phyloP scores from a whole-genome alignment of 2,888 invertebrate genomes.

The Ferrisia virgata region DNA sequence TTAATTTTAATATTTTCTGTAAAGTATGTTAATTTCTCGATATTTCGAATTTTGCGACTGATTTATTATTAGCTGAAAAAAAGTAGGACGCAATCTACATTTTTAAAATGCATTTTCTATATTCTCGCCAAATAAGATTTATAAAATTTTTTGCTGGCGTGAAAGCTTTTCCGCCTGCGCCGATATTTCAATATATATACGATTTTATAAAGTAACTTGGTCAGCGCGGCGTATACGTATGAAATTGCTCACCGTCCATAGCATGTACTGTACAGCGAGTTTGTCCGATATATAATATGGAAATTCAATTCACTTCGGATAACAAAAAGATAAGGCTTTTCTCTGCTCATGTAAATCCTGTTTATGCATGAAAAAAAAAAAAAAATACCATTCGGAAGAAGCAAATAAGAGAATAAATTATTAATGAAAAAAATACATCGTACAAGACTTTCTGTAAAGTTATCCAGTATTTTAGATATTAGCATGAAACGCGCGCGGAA shows the following conservation, averaged over 20 bases:
- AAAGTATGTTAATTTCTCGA: constrained; percentile 11
- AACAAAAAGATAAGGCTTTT: constrained; percentile 5
- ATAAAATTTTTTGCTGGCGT: neutral
- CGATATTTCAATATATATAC: neutral
- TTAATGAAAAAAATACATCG: neutral
- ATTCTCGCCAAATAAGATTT: constrained; percentile 26
- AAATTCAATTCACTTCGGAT: constrained; percentile 23
- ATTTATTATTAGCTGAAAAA: constrained; percentile 7
- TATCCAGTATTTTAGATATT: constrained; percentile 8
- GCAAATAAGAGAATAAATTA: constrained; percentile 17
- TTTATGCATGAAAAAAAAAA: constrained; percentile 15
- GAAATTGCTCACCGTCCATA: neutral
- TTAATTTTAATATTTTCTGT: constrained; percentile 16
- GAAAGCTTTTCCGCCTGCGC: neutral
- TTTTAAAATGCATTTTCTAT: constrained; percentile 16
- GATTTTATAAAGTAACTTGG: constrained; percentile 6
- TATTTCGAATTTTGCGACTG: neutral
- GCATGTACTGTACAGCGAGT: neutral
- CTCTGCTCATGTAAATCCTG: neutral
- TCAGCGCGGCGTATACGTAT: neutral
- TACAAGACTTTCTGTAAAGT: neutral
- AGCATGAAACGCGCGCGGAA: neutral
- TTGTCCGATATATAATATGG: constrained; percentile 10
- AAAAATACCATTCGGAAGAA: neutral
- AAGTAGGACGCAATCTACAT: neutral